Evolutionary conservation across 2,113 vertebrate genomes (phyloP), one percentile per base, ranked within the genome.

Genomic region (Xyliphius kryptos): DNA sequence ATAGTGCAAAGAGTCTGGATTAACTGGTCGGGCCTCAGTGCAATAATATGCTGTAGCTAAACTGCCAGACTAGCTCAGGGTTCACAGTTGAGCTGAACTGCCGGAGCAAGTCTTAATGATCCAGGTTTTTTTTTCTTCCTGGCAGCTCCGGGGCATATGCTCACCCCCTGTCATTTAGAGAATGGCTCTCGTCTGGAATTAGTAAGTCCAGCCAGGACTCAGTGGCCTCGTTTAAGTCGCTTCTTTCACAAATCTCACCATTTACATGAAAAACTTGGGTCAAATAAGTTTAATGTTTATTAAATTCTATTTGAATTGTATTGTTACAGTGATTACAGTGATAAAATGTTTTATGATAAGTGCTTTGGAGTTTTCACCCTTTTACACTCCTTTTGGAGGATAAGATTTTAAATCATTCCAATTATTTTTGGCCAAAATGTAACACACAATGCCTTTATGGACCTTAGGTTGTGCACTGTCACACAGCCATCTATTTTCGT

Each of bases 61-160:
- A 50, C 76, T 81, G 82, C 80, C 82, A 85, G 58, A 79, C 76
- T 64, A 3, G 77, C 76, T 80, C 78, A 80, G 60, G 72, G 77
- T 80, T 80, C 74, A 67, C 58, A 67, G 75, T 74, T 61, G 66
- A 37, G 37, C 73, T 80, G 69, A 70, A 57, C 63, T 46, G 56
- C 58, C 52, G 66, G 63, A 70, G 61, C 74, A 72, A 69, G 73
- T 57, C 77, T 76, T 78, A 79, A 80, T 76, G 80, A 79, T 83
- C 74, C 80, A 79, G 78, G 75, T 83, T 80, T 76, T 59, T 15
- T 10, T 83, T 80, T 76, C 32, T 48, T 8, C n/a, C 51, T 77
- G 68, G 32, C 72, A 67, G 53, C 81, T 80, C 71, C 62, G 12
- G 79, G 80, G 73, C 79, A 48, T 79, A 77, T 75, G 63, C 73